Evolutionary conservation across 1,140 invertebrate genomes (phyloP), one percentile per base, ranked within the genome.

Genomic region (Bombus consobrinus): DNA sequence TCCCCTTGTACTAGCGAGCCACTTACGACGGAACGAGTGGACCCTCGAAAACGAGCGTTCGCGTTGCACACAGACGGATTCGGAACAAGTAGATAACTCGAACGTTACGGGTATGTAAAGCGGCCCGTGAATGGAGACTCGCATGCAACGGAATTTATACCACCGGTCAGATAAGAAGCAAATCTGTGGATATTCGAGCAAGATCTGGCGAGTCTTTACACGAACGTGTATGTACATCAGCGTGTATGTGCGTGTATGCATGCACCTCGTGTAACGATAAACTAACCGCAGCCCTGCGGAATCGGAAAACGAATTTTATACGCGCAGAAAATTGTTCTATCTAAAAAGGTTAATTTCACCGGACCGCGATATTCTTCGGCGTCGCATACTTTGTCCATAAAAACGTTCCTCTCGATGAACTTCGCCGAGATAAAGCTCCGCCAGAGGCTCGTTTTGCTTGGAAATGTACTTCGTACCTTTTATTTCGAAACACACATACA

Each of bases 1-100:
- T 68, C 72, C 66, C 59, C 87, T 83, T 66, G 76, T 34, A 79
- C 78, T 64, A 47, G 47, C 80, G 69, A 73, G 64, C 88, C 81
- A 89, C 79, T 85, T 85, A 81, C 69, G 71, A 43, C 43, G 59
- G 39, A 81, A 81, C 84, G 84, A 81, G 78, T 81, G 84, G 84
- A 81, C 84, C 84, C 78, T 85, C 84, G 71, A 85, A 85, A 85
- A 81, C 78, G 71, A 85, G 84, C 83, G 83, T 81, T 41, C 64
- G 64, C 75, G 83, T 80, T 57, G 37, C 78, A 43, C 43, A 68
- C 43, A 71, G 43, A 81, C 84, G 78, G 78, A 80, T 85, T 59
- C 83, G 25, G 68, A 34, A 85, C 83, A 41, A 85, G 83, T 80
- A 85, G 84, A 85, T 85, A 85, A 85, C 78, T 85, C 69, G 69